Evolutionary conservation across 2,888 invertebrate species (phyloP), one percentile per base, ranked within the genome.

Genomic region (Philaethria dido): DNA sequence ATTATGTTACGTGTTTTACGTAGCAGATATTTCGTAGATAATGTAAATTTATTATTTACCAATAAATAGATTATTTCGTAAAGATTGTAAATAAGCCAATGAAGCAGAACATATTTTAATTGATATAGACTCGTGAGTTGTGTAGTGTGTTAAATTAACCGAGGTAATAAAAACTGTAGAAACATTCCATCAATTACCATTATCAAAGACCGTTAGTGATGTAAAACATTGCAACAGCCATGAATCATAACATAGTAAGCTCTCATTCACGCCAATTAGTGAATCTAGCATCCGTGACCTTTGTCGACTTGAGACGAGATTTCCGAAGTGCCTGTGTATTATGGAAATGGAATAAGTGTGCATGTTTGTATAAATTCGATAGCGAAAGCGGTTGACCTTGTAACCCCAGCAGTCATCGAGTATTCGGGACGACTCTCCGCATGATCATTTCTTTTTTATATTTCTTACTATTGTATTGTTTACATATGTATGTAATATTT

Each of bases 311-410:
- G 48, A 50, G 64, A n/a, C 39, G 48, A 64, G 55, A 59, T 59
- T 64, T 64, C 29, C 59, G 16, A 42, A 62, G 48, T 33, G 48
- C 29, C 33, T 55, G 20, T 16, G 36, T 50, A 52, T 44, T 63
- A 57, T 52, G 50, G 52, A 63, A 52, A 50, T 57, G 62, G 42
- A 39, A 65, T 63, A 55, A 63, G 29, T 45, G 52, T 60, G 45
- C 44, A 18, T 39, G 48, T 60, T 48, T 20, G 52, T 61, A 61
- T 63, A 44, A 66, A 63, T 71, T 69, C 60, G 76, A 75, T 75
- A 83, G 82, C 78, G 87, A 88, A 88, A 88, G 86, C 81, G 74
- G 84, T 80, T 85, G 83, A 81, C 87, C 87, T 88, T 87, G 84
- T 78, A 78, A 79, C 78, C 79, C 70, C 72, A 71, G 74, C 39